Evolutionary conservation across 92 coral and sea anemone species (phyloP), one percentile per base, ranked within the genome.

Genomic region (Parazoanthus atlanticus): DNA sequence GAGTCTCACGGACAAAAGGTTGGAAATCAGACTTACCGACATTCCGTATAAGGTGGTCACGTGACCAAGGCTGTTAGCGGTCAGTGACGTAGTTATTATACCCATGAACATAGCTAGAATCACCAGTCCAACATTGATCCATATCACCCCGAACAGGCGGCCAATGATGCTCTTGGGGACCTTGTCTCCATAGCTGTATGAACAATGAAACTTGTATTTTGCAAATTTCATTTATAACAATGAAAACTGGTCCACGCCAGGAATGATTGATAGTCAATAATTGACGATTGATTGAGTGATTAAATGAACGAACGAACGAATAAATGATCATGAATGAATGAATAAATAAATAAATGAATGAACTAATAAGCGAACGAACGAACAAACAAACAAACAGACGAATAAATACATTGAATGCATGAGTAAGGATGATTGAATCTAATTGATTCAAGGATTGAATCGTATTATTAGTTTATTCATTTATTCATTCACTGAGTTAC

Each of bases 91-190:
- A 5, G 99, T 97, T 46, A 97, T 93, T 12, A 94, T 93, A 8
- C 98, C 98, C 99, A 97, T 97, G 76, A 94, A 97, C 95, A 97
- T 97, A n/a, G 98, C 99, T 2, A 97, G 92, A 31, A 97, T 97
- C 17, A 97, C 99, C 66, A 97, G 89, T 6, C 99, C 99, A 1
- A 91, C 98, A 76, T 95, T 97, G 90, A 97, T 97, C 99, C 99
- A 97, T 6, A 95, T 93, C 69, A 97, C 96, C 58, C 94, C 98
- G 74, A 95, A 97, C 84, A 97, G 85, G 32, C 99, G 98, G 65
- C 98, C 98, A 0, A 88, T 61, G 58, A 93, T 61, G 81, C 97
- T 91, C 74, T 94, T 94, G 9, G 99, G 99, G 0, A 96, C 96
- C 75, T 94, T 91, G 93, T 97, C 99, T 25, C 99, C 99, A 74